Base-by-base conservation (phyloP, 1,140 invertebrate species). In the Nomia melanderi region DNA sequence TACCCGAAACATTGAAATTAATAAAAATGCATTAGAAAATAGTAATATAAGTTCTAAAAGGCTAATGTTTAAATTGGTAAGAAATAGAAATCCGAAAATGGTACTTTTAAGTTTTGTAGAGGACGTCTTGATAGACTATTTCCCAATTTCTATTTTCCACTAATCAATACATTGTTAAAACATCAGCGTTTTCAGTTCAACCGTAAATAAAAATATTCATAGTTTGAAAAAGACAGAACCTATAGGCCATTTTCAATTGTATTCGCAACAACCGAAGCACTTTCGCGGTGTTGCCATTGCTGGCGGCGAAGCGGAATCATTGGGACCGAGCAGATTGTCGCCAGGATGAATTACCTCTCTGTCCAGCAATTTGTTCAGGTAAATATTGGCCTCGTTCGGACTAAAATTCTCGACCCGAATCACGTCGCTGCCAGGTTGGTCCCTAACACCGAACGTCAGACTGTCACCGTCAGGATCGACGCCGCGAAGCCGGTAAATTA, bases 281-380 rank as follows among this genome's bases (percentile, higher is more conserved):
- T 50, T 12, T 36, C 29, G 20, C 11, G n/a, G 9, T 11, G n/a
- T 47, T 29, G n/a, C 6, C 20, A 23, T 71, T 2, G 23, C 1
- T 23, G 53, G 23, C 25, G 31, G 31, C n/a, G 0, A 29, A 53
- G 33, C 20, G 39, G n/a, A 23, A 50, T 39, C 17, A 47, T 69
- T 11, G 25, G 5, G 1, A 23, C 31, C 29, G 71, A 54, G 56
- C 39, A 41, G 75, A 77, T 59, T 67, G 41, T 54, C 33, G 8
- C 33, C 20, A 5, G 33, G 36, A 77, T 5, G 14, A 44, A 47
- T 83, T 83, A 85, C 96, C 94, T 98, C 97, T 92, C 97, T 94
- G 92, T 98, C 97, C 77, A 98, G 94, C 92, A 97, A 95, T 93
- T 97, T 97, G 91, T 96, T 96, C 86, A 98, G 93, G 90, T 96